These are phyloP conservation scores for Tenthredo distinguenda DNA, from an alignment of 2,888 invertebrate genomes.

Conservation along the genomic window DNA sequence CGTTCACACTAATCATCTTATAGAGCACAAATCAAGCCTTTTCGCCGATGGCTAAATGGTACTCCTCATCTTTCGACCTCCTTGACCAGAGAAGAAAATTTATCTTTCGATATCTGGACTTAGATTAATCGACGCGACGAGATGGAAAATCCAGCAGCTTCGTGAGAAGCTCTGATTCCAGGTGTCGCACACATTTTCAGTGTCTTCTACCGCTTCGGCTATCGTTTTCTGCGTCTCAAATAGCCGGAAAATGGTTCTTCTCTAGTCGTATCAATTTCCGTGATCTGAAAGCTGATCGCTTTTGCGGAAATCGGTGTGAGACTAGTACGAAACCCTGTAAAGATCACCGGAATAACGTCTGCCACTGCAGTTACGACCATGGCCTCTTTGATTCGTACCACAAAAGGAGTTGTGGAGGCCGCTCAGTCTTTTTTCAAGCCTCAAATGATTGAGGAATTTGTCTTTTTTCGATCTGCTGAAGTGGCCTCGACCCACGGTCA, in stretches of 20 bases:
- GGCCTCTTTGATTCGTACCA: conserved; percentile 63
- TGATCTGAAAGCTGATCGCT: not conserved
- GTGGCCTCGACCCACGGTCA: conserved; percentile 70
- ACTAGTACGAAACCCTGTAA: conserved; percentile 57
- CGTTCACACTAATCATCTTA: not conserved
- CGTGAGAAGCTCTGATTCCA: too few relatives aligned
- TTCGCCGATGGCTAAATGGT: not conserved
- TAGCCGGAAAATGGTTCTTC: not conserved
- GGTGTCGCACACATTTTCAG: not conserved
- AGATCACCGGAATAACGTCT: conserved; percentile 65
- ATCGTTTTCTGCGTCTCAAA: not conserved
- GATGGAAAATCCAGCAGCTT: too few relatives aligned
- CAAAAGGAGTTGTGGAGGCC: conserved; percentile 68
- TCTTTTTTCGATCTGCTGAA: conserved; percentile 72
- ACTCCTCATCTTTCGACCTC: not conserved
- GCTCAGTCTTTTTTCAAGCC: conserved; percentile 70
- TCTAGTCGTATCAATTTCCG: not conserved
- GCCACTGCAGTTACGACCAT: conserved; percentile 57
- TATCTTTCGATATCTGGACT: not conserved
- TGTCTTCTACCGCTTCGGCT: not conserved
- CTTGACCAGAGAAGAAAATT: not conserved
- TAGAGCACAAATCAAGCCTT: not conserved
- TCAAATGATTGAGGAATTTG: conserved; percentile 70
- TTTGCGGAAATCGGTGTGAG: not conserved
- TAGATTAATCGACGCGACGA: not conserved